Evolutionary conservation across 2,888 invertebrate species (phyloP).

Genomic region (Nomada fabriciana): DNA sequence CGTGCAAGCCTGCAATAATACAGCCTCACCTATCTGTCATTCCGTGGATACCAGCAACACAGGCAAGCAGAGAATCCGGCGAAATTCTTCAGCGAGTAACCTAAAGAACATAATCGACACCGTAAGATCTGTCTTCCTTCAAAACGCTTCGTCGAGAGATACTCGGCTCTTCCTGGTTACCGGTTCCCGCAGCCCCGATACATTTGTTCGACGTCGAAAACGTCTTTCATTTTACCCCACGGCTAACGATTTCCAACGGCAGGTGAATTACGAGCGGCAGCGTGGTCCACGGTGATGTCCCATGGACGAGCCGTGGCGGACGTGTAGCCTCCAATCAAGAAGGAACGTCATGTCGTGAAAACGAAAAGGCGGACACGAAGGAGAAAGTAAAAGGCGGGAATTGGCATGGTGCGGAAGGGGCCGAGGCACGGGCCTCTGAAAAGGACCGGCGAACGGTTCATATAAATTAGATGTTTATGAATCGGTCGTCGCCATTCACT

Average conservation of each 20-base stretch:
- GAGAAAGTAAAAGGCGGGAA: slow-evolving; percentile 17
- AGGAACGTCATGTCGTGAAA: slow-evolving; percentile 9
- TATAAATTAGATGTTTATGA: slow-evolving; percentile 78
- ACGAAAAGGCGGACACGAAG: slow-evolving; percentile 6
- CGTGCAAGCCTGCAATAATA: too few relatives aligned
- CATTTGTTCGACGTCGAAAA: not conserved
- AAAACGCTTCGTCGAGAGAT: not conserved
- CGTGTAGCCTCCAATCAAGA: not conserved
- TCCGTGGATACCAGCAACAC: too few relatives aligned
- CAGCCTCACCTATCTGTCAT: too few relatives aligned
- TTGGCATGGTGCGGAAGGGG: not conserved
- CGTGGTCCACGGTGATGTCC: not conserved
- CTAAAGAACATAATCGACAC: too few relatives aligned
- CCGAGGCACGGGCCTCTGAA: not conserved
- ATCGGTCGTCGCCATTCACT: slow-evolving; percentile 66
- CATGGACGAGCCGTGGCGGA: not conserved
- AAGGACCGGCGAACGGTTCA: slow-evolving; percentile 39
- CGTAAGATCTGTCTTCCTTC: too few relatives aligned
- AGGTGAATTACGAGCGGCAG: slow-evolving; percentile 14
- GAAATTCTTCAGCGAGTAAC: too few relatives aligned
- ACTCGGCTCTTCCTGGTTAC: not conserved
- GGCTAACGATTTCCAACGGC: slow-evolving; percentile 3
- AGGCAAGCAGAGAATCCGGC: too few relatives aligned
- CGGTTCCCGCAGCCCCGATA: not conserved
- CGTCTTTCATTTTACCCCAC: not conserved